Conservation (phyloP, 53 echinoderm and acorn worm species). For the Holothuria leucospilota region DNA sequence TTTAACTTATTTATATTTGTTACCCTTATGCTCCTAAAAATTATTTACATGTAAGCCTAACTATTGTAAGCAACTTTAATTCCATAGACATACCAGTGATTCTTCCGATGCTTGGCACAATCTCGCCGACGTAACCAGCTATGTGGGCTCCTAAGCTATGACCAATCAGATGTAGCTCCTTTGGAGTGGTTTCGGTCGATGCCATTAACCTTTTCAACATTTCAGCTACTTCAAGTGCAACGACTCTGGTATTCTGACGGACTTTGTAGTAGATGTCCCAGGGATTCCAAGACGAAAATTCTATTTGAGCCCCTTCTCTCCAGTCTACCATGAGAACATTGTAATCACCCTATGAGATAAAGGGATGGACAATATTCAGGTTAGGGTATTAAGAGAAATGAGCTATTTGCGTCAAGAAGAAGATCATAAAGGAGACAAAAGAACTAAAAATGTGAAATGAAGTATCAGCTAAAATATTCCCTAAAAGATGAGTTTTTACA, state of each 20-base stretch:
- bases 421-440: too few species aligned
- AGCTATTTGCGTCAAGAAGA: too few species aligned
- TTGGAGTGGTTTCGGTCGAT: neutral
- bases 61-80: too few species aligned
- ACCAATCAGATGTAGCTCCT: neutral
- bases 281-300: conserved; percentile 21
- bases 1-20: too few species aligned
- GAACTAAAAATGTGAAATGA: too few species aligned
- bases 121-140: neutral
- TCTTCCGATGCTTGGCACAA: neutral
- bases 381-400: too few species aligned
- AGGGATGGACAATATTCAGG: too few species aligned
- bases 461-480: too few species aligned
- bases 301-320: neutral
- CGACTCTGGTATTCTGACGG: conserved; percentile 11
- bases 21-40: too few species aligned
- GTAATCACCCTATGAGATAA: neutral
- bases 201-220: neutral
- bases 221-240: neutral
- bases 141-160: conserved; percentile 17
- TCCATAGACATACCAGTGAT: neutral
- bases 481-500: too few species aligned
- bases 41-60: too few species aligned
- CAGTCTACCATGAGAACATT: conserved; percentile 19
- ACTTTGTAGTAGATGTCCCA: conserved; percentile 20